Evolutionary conservation across 2,888 invertebrate genomes (phyloP), one percentile per base, ranked within the genome.

Genomic region (Epiperipatus broadwayi): DNA sequence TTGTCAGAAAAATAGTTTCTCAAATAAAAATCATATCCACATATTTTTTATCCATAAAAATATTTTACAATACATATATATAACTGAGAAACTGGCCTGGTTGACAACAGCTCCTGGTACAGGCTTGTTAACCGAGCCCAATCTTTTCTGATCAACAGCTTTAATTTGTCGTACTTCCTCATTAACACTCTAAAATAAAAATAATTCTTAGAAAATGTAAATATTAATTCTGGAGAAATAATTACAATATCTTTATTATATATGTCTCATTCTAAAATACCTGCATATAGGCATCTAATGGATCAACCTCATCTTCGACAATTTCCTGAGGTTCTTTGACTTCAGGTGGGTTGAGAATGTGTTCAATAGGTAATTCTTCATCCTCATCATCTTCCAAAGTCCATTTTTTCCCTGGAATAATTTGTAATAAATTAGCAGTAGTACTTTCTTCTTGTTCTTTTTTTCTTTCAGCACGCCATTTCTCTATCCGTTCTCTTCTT

Each of bases 231-330:
- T n/a, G n/a, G n/a, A n/a, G n/a, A n/a, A n/a, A n/a, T n/a, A n/a
- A n/a, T n/a, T n/a, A n/a, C n/a, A n/a, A n/a, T n/a, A n/a, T n/a
- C n/a, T n/a, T n/a, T n/a, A n/a, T n/a, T n/a, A n/a, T n/a, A n/a
- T n/a, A n/a, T n/a, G n/a, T n/a, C n/a, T n/a, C n/a, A n/a, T n/a
- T 32, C 8, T 18, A 37, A 37, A 69, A 70, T 63, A 77, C 81
- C 60, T 76, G 75, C 97, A 99, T 97, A 55, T 78, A 99, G 4
- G 93, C 95, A 68, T 97, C 97, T 20, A 99, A 63, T 1, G 95
- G 80, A 66, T 99, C 95, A 33, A 83, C 72, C 55, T 89, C 89
- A 45, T 81, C 80, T 48, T 74, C 75, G 43, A 41, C 42, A 7
- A 15, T 34, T 10, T 14, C 33, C 14, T 15, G 21, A n/a, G 39